Evolutionary conservation across 2,113 vertebrate species (phyloP).

Genomic region (Tringa solitaria): DNA sequence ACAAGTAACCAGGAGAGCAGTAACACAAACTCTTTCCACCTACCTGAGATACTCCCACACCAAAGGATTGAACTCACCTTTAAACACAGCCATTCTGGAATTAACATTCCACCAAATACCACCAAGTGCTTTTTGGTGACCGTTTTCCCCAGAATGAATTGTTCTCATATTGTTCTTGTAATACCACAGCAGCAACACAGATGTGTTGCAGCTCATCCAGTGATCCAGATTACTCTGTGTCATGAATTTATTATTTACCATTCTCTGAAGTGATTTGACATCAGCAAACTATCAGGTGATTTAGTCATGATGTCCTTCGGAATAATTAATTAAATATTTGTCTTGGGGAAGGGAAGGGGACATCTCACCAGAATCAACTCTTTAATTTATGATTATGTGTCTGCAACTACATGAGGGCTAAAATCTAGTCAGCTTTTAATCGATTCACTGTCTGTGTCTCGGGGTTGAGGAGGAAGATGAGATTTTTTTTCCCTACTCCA

Average conservation of each 20-base stretch:
- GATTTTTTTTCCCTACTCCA: not conserved
- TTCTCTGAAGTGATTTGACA: not conserved
- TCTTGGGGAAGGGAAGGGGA: not conserved
- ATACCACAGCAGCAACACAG: not conserved
- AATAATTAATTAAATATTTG: not conserved
- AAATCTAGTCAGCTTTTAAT: conserved; percentile 5
- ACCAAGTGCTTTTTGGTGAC: not conserved
- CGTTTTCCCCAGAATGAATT: not conserved
- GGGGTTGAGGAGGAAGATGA: not conserved
- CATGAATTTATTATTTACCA: not conserved
- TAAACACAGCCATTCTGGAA: not conserved
- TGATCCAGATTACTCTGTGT: not conserved
- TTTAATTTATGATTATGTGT: not conserved
- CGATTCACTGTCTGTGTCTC: not conserved
- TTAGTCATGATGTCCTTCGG: not conserved
- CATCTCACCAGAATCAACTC: not conserved
- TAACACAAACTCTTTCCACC: not conserved
- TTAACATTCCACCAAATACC: not conserved
- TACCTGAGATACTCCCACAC: not conserved
- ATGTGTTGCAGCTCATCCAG: not conserved
- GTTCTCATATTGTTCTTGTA: not conserved
- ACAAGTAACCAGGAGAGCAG: not conserved
- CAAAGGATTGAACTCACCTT: not conserved
- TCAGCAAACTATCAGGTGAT: not conserved
- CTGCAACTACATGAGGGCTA: not conserved